A percentile compares a stretch with the other conserved stretches of the same genome.
phyloP scores from a whole-genome alignment of 2,113 vertebrate genomes.

The Neomonachus schauinslandi region DNA sequence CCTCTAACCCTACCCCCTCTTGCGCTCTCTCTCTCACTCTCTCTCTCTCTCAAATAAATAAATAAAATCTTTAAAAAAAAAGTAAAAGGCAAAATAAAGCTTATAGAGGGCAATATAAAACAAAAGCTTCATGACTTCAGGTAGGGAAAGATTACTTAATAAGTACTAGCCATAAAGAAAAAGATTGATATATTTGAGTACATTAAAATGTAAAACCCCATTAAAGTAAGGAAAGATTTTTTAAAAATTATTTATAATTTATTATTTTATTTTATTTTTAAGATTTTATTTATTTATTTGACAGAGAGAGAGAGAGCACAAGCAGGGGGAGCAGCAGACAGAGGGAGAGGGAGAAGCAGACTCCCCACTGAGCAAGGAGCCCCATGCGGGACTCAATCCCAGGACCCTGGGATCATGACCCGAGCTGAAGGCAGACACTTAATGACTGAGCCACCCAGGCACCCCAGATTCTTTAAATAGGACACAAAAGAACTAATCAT shows the following conservation, averaged over 20 bases:
- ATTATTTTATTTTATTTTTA: too few relatives aligned
- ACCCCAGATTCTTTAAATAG: background rate
- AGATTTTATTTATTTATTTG: too few relatives aligned
- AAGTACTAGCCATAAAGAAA: conserved; percentile 22
- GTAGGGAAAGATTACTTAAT: background rate
- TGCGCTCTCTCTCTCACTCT: too few relatives aligned
- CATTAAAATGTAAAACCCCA: conserved; percentile 13
- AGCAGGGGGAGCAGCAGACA: too few relatives aligned
- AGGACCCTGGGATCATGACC: background rate
- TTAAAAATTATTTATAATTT: background rate
- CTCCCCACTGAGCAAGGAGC: background rate
- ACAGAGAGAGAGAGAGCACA: too few relatives aligned
- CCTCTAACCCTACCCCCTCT: too few relatives aligned
- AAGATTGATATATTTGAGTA: background rate
- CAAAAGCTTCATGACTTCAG: background rate
- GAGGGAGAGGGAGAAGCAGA: background rate
- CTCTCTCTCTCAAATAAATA: too few relatives aligned
- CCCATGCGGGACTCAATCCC: background rate
- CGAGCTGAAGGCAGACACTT: background rate
- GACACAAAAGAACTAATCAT: background rate
- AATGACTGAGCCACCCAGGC: background rate
- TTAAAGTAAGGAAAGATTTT: conserved; percentile 3
- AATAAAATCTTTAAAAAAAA: too few relatives aligned
- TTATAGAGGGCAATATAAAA: background rate
- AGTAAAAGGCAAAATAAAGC: background rate